Base-by-base conservation (phyloP, 2,113 vertebrate genomes). In the Anarhynchus alexandrinus region DNA sequence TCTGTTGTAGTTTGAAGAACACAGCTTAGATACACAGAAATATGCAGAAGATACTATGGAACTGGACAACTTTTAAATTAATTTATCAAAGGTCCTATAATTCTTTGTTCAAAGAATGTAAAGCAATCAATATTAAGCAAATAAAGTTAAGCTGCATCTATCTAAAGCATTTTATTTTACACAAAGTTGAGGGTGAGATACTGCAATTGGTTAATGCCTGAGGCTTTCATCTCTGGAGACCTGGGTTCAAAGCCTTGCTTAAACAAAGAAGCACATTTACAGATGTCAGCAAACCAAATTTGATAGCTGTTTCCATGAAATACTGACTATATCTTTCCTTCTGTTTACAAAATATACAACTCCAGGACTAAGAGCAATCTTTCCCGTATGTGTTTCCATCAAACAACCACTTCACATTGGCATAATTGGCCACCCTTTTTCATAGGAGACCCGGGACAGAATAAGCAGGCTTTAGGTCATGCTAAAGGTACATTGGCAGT, bases 61-160 rank as follows among this genome's bases (percentile, higher is more conserved):
- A 89, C 58, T 12, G 7, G 70, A 69, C 42, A 93, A 87, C 43
- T 94, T 87, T 70, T 77, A 69, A 79, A 93, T 89, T 77, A 45
- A 47, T 91, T 94, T 72, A 87, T 38, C 66, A 34, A 94, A 91
- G n/a, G 78, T 91, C 58, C 47, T 62, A 62, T 20, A 73, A 49
- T 62, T 85, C 58, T 70, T 72, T 36, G 26, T 77, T 77, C n/a
- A 40, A 77, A 81, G 66, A 61, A 73, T 30, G 62, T n/a, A 88
- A 92, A 95, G 23, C 45, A 90, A 96, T 86, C 71, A 73, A 90
- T 49, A 87, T 73, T 77, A 93, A 85, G 52, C 29, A 90, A 95
- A 95, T 78, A 66, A 90, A 82, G 29, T 52, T 77, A 66, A 97
- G 71, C 38, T 70, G 70, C 54, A 90, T 72, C 73, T 72, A 85